Conservation (phyloP, 1,140 invertebrate species). For the Chymomyza costata region DNA sequence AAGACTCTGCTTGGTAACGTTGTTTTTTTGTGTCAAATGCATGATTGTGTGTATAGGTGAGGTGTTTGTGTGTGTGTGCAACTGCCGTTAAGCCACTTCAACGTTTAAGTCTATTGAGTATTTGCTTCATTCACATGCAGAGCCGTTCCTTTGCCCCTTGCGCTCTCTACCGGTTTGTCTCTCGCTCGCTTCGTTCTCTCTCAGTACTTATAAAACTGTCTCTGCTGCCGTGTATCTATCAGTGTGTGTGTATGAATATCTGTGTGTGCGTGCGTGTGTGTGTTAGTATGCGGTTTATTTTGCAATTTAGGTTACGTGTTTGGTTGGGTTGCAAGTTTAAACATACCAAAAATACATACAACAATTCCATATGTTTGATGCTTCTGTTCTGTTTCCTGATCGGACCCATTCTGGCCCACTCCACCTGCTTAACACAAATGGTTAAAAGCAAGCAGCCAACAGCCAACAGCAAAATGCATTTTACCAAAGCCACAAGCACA, state of each 20-base stretch:
- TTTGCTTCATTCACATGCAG: too few species aligned
- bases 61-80: too few species aligned
- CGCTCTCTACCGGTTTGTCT: too few species aligned
- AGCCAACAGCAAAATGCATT: conserved; percentile 60
- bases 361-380: conserved; percentile 46
- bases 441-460: conserved; percentile 49
- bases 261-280: background rate
- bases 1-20: too few species aligned
- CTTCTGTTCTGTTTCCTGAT: too few species aligned
- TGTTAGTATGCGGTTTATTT: conserved; percentile 61
- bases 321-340: conserved; percentile 30
- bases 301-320: conserved; percentile 65
- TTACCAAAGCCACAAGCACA: conserved; percentile 42
- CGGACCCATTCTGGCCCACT: background rate
- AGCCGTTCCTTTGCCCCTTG: too few species aligned
- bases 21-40: too few species aligned
- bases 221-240: too few species aligned
- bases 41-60: too few species aligned
- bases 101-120: too few species aligned
- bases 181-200: conserved; percentile 4
- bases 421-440: conserved; percentile 31
- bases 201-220: too few species aligned
- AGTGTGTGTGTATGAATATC: conserved; percentile 31
- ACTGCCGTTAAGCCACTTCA: too few species aligned
- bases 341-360: conserved; percentile 48